Evolutionary conservation across 2,888 invertebrate genomes (phyloP).

Genomic region (Mythimna albipuncta): DNA sequence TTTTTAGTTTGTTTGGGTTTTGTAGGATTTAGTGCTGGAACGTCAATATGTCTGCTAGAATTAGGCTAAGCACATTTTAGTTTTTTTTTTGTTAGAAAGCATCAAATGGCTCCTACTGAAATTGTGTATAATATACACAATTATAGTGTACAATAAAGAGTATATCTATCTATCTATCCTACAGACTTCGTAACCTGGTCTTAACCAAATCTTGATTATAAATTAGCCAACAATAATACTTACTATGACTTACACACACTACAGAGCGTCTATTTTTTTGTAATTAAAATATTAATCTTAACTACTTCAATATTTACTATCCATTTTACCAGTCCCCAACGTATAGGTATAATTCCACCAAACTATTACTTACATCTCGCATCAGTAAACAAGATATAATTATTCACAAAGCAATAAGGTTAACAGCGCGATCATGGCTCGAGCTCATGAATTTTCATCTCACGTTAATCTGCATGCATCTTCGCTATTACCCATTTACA

Average conservation of each 20-base stretch:
- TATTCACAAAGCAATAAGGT: constrained; percentile 59
- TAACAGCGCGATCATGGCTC: constrained; percentile 61
- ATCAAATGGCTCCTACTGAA: too few species aligned
- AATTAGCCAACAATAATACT: too few species aligned
- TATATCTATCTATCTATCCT: too few species aligned
- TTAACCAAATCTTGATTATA: too few species aligned
- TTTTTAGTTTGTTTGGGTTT: constrained; percentile 6
- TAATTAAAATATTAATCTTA: too few species aligned
- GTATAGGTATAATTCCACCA: constrained; percentile 1
- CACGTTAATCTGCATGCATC: constrained; percentile 52
- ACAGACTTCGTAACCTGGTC: too few species aligned
- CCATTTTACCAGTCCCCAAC: not conserved
- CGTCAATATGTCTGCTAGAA: not conserved
- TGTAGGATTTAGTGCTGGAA: constrained; percentile 5
- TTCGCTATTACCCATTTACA: constrained; percentile 42
- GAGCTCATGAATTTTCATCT: constrained; percentile 69
- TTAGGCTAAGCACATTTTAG: not conserved
- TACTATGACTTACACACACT: too few species aligned
- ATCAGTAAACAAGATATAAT: constrained; percentile 53
- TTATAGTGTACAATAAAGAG: too few species aligned
- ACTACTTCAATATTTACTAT: not conserved
- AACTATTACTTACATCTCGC: constrained; percentile 18
- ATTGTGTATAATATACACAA: too few species aligned
- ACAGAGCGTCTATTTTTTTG: too few species aligned
- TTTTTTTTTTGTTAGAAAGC: not conserved